Evolutionary conservation across 2,888 invertebrate species (phyloP), one percentile per base, ranked within the genome.

Genomic region (Cephus nigrinus): DNA sequence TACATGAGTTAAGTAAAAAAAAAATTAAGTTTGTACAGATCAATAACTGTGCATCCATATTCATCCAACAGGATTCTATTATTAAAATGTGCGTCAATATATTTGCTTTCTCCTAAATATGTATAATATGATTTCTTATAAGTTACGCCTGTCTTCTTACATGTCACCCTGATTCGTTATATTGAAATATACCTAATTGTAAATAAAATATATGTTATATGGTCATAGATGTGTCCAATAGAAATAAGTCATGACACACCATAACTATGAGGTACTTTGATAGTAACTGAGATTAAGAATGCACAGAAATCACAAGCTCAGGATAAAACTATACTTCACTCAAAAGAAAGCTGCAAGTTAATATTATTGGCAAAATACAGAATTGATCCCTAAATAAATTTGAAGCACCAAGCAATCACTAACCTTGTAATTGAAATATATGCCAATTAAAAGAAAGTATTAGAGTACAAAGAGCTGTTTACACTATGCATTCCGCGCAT

Each of bases 151-250:
- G 30, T 73, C 31, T 73, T 74, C 69, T 74, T 76, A 76, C 35
- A n/a, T 69, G 73, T 76, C 73, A 76, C 76, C 76, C 76, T 76
- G 76, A 68, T 73, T 76, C 74, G 68, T 76, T 76, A 74, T 36
- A 34, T 73, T 40, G 34, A 68, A 34, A 69, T 73, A 68, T 55
- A 55, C 15, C 34, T 35, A 73, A 73, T 73, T 74, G 68, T 73
- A 15, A 30, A 71, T 40, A n/a, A 36, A 31, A 34, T 35, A 34
- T 76, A 36, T 76, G 36, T n/a, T 76, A 73, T 55, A 73, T 31
- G 73, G 15, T 55, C 23, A 31, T 31, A 72, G 11, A 31, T 55
- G 40, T 55, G 68, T 72, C 71, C n/a, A 15, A 75, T 69, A 30
- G 5, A 30, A 74, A 36, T 34, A 35, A 74, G 12, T 36, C 34